Evolutionary conservation across 2,888 invertebrate species (phyloP), one percentile per base, ranked within the genome.

Genomic region (Nomada fabriciana): DNA sequence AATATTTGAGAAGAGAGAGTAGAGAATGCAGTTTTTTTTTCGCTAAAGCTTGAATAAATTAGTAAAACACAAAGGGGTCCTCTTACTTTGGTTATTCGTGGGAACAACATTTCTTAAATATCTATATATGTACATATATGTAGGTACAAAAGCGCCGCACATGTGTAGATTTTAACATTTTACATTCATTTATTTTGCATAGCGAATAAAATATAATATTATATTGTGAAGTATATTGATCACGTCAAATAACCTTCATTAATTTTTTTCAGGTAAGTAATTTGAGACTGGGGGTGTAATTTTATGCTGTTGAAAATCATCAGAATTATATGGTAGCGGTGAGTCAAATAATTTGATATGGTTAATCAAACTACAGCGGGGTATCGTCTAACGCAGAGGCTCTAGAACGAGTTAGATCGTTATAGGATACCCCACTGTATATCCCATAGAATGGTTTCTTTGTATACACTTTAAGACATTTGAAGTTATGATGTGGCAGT

Each of bases 1-100:
- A 20, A 68, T 68, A 68, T 68, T 68, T 68, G 42, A 68, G 36
- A 36, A 0, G 53, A 10, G 11, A 42, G 20, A 53, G n/a, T 68
- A n/a, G 52, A n/a, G 52, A 50, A 52, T 52, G 29, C 7, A 29
- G 29, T 20, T 53, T 50, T 53, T 53, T 55, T 68, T 68, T 68
- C 36, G 53, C 67, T 23, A 20, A 15, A 36, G 29, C 9, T n/a
- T 13, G 29, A 60, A 15, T 18, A 60, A 29, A 60, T 60, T 60
- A 29, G 23, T 20, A 11, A 20, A 25, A 20, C 57, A 57, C 20
- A 23, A 57, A 23, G 23, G 20, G 4, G 25, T 57, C 11, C 57
- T 4, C 25, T 57, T 53, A 20, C n/a, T 53, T 57, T 57, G 20
- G 0, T 23, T 20, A 13, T 57, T 25, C 23, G 57, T 20, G 1